phyloP scores from a whole-genome alignment of 2,888 invertebrate genomes.

The Machimus rusticus region DNA sequence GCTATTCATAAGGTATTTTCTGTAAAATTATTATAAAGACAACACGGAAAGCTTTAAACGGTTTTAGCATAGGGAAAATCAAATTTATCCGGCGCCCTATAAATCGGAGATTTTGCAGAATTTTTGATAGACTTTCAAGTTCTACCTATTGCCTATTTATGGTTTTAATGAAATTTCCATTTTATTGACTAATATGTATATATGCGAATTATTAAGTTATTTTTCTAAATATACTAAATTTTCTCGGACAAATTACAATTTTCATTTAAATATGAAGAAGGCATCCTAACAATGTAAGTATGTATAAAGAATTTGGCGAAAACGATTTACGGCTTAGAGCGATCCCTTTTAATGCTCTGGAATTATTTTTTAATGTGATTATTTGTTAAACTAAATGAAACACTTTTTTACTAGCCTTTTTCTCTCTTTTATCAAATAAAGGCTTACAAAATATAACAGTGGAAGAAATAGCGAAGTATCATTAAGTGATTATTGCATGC shows the following conservation, averaged over 20 bases:
- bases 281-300: background rate
- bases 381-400: background rate
- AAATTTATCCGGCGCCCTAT: background rate
- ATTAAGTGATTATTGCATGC: background rate
- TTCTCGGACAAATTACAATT: background rate
- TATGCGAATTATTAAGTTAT: background rate
- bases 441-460: background rate
- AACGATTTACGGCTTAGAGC: no score
- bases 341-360: no score
- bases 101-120: background rate
- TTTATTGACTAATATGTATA: background rate
- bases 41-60: background rate
- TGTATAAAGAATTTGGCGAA: background rate
- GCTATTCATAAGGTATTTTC: background rate
- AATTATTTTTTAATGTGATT: no score
- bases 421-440: background rate
- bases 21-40: background rate
- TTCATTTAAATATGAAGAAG: background rate
- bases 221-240: slow-evolving; percentile 29
- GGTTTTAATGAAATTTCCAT: background rate
- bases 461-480: background rate
- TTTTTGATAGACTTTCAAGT: background rate
- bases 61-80: background rate
- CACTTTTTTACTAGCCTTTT: background rate
- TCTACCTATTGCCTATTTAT: background rate